phyloP scores from a whole-genome alignment of 2,888 invertebrate genomes.

The Hypena proboscidalis region DNA sequence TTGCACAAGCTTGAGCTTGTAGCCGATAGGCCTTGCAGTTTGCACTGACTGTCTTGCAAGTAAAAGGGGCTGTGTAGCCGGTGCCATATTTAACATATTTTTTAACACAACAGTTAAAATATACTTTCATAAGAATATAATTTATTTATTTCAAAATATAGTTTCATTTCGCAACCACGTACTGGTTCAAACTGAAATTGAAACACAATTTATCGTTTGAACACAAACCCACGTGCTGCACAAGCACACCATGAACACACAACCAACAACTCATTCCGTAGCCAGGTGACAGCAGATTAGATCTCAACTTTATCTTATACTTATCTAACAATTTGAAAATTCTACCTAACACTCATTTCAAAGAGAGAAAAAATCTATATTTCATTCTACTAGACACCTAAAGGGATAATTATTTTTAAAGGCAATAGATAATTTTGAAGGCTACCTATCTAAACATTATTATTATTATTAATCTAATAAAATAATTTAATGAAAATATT shows the following conservation, averaged over 20 bases:
- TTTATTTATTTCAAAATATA: too few relatives aligned
- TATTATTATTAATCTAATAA: constrained; percentile 1
- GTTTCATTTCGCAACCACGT: too few relatives aligned
- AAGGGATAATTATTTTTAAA: constrained; percentile 31
- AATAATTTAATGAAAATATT: not conserved
- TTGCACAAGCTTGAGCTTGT: too few relatives aligned
- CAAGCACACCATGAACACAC: not conserved
- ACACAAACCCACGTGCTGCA: not conserved
- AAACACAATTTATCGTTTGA: too few relatives aligned
- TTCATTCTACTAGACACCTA: constrained; percentile 21
- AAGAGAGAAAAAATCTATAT: constrained; percentile 32
- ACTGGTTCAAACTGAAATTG: too few relatives aligned
- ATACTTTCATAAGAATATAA: too few relatives aligned
- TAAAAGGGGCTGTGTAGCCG: too few relatives aligned
- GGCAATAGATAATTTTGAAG: constrained; percentile 40
- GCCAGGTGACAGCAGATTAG: constrained; percentile 20
- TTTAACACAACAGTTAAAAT: too few relatives aligned
- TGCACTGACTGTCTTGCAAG: too few relatives aligned
- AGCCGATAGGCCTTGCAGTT: too few relatives aligned
- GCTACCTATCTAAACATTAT: constrained; percentile 35
- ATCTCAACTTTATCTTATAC: constrained; percentile 17
- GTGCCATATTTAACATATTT: too few relatives aligned
- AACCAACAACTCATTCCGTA: constrained; percentile 9
- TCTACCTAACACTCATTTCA: constrained; percentile 37
- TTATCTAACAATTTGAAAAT: constrained; percentile 32